Conservation (phyloP, 2,888 invertebrate genomes). For the Coelopa pilipes region DNA sequence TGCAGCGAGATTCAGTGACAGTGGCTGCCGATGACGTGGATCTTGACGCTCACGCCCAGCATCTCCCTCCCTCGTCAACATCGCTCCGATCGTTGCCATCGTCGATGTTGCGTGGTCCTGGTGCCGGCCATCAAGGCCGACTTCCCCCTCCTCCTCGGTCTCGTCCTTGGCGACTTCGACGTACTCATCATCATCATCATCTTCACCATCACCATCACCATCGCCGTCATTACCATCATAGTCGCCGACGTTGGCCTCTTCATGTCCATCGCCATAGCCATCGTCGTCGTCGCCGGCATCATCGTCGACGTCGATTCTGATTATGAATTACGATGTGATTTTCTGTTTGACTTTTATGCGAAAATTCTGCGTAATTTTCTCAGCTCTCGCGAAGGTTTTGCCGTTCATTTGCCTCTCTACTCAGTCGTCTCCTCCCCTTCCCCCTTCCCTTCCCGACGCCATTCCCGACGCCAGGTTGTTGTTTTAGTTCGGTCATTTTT, state of each 20-base stretch:
- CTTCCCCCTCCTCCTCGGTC: no score
- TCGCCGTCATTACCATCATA: background rate
- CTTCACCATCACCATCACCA: slow-evolving; percentile 21
- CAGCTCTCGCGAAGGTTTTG: slow-evolving; percentile 12
- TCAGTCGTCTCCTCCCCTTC: background rate
- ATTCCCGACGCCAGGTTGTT: background rate
- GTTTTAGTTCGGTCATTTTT: background rate
- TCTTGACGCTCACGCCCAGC: background rate
- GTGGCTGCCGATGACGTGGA: background rate
- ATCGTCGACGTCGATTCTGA: slow-evolving; percentile 22
- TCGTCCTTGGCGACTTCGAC: background rate
- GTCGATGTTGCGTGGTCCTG: background rate
- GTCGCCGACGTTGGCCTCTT: background rate
- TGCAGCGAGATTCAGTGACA: background rate
- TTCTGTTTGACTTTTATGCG: slow-evolving; percentile 35
- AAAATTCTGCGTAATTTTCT: slow-evolving; percentile 32
- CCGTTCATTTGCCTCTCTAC: slow-evolving; percentile 2
- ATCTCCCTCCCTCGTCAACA: no score
- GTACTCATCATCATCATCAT: slow-evolving; percentile 7
- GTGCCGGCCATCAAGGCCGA: no score
- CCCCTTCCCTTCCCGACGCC: background rate
- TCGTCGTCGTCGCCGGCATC: background rate
- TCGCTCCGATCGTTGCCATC: background rate
- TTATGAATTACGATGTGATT: slow-evolving; percentile 32
- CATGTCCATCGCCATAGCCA: background rate